Evolutionary conservation across 2,888 invertebrate genomes (phyloP).

Genomic region (Diadegma fenestrale): DNA sequence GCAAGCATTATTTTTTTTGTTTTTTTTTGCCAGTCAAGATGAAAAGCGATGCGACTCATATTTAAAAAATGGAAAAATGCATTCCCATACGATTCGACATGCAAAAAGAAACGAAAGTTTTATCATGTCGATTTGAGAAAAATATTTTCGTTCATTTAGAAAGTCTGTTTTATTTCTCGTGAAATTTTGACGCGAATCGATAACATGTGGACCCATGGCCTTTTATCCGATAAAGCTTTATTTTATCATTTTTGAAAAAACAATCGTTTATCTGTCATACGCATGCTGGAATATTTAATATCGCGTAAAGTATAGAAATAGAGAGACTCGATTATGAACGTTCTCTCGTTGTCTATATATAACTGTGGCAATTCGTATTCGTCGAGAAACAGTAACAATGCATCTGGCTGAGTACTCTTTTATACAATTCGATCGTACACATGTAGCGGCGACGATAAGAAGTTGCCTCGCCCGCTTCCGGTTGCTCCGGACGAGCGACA

Average conservation of each 20-base stretch:
- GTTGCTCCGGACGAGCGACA: slow-evolving; percentile 41
- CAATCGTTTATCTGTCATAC: background rate
- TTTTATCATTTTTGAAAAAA: background rate
- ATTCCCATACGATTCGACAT: too few species aligned
- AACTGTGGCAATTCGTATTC: slow-evolving; percentile 11
- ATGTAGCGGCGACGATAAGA: slow-evolving; percentile 58
- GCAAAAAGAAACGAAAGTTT: too few species aligned
- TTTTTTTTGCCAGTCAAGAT: too few species aligned
- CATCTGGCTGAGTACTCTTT: slow-evolving; percentile 46
- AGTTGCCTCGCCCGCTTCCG: slow-evolving; percentile 59
- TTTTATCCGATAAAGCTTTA: background rate
- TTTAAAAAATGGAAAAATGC: too few species aligned
- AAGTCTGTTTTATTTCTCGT: background rate
- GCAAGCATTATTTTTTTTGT: too few species aligned
- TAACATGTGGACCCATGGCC: background rate
- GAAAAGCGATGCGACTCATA: too few species aligned
- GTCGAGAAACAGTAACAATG: slow-evolving; percentile 51
- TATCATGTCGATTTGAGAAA: too few species aligned
- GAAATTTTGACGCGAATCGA: background rate
- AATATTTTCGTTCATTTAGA: too few species aligned
- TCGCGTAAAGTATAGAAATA: background rate
- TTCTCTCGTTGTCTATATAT: background rate
- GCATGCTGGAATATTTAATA: background rate
- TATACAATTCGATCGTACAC: slow-evolving; percentile 43
- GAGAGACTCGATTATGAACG: slow-evolving; percentile 1